Evolutionary conservation across 2,113 vertebrate genomes (phyloP), one percentile per base, ranked within the genome.

Genomic region (Salminus brasiliensis): DNA sequence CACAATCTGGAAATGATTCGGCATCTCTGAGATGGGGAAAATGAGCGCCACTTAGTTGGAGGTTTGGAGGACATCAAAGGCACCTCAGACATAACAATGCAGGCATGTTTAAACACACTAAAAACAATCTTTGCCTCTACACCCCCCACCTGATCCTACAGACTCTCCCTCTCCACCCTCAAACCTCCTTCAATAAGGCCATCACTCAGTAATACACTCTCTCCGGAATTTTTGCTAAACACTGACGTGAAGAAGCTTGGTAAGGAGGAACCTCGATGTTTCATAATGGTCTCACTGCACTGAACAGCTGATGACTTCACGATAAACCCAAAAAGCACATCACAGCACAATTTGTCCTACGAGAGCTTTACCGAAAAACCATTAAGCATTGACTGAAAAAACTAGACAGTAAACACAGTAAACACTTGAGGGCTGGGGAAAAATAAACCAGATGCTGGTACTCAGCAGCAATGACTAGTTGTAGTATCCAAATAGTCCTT

Each of bases 41-140:
- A 94, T 91, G 86, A 93, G 86, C 87, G 87, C 89, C 90, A 91
- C 87, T 87, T 89, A 91, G 87, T 85, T 89, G 85, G 90, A 92
- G 89, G 90, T 91, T 92, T 90, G 85, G 87, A 87, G 74, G 74
- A 93, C 92, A 91, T 94, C 92, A 94, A 94, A 94, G 92, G 73
- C 4, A 25, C 43, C 75, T 85, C 87, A 90, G 91, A 91, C 91
- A 92, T 93, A 93, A 94, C 89, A 93, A 91, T 87, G 77, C 80
- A 85, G 91, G 83, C 88, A 90, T 90, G 90, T 92, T 91, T 92
- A 92, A 92, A 92, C 89, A 90, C 79, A 86, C 82, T 66, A 47
- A 55, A 73, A 29, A 23, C 74, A 72, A 63, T n/a, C 66, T 78
- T 76, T 63, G 62, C 68, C 75, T 79, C 79, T 41, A 72, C 60